Conservation (phyloP, 2,888 invertebrate genomes). For the Cabera pusaria region DNA sequence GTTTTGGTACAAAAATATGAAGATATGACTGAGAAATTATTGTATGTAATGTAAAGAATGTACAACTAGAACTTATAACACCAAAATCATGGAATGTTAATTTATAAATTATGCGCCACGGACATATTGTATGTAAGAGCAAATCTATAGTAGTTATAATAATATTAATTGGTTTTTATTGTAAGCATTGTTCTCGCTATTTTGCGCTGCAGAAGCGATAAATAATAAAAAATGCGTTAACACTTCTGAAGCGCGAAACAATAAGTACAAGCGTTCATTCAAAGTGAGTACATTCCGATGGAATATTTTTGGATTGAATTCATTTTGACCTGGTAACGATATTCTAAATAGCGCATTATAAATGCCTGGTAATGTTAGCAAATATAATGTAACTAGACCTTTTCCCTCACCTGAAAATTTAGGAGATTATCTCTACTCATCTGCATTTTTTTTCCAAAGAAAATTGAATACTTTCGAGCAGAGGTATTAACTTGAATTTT, state of each 20-base stretch:
- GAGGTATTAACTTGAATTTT: constrained; percentile 15
- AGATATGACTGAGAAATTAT: constrained; percentile 25
- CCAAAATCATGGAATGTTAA: constrained; percentile 28
- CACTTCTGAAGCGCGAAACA: constrained; percentile 24
- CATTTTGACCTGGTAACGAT: constrained; percentile 55
- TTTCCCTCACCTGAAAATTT: constrained; percentile 42
- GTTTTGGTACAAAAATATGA: constrained; percentile 22
- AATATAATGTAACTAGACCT: constrained; percentile 47
- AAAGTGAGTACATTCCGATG: constrained; percentile 59
- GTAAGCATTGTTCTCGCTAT: constrained; percentile 25
- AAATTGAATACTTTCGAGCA: constrained; percentile 28
- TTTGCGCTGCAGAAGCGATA: constrained; percentile 22
- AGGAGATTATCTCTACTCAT: constrained; percentile 49
- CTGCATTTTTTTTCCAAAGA: constrained; percentile 3
- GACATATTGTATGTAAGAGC: constrained; percentile 19
- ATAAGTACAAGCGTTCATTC: constrained; percentile 28
- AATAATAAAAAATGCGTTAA: constrained; percentile 1
- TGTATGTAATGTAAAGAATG: constrained; percentile 17
- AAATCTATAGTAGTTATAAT: no score
- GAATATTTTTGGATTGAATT: constrained; percentile 46
- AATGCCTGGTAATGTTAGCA: constrained; percentile 60
- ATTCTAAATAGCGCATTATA: constrained; percentile 61
- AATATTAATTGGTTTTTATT: constrained; percentile 49
- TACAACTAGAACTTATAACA: constrained; percentile 28
- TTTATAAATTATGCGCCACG: constrained; percentile 13